Base-by-base conservation (phyloP, 2,113 vertebrate genomes). In the Ramphastos sulfuratus region DNA sequence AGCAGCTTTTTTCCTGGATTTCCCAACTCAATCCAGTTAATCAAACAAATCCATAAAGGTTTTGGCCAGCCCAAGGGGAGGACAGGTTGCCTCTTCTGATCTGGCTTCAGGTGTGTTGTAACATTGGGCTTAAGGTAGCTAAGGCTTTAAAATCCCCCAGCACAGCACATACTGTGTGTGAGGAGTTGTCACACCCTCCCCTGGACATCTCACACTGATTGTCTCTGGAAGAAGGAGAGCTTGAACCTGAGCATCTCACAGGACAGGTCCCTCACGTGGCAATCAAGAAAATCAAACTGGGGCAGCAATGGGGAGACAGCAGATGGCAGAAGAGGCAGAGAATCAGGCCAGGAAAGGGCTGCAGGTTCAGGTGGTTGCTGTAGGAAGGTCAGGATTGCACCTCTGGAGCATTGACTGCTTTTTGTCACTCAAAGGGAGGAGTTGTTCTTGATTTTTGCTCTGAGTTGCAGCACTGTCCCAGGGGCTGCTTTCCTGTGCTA, bases 401-500 rank as follows among this genome's bases (percentile, higher is more conserved):
- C 80, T 70, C 83, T 17, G 5, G 69, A 74, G 76, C 10, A 80
- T 87, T 90, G 71, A 54, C 81, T 64, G 37, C 39, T 66, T 76
- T 56, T 64, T 86, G 10, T 66, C 66, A 20, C 48, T 76, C 28
- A 42, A 15, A 42, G 42, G 42, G 64, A 48, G 82, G 66, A 84
- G 60, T 67, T 71, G 7, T 85, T 78, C 78, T 69, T 76, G 31
- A 31, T 1, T 89, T 95, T 90, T 67, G 52, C 24, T 85, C 50
- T 6, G 67, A 37, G 39, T 72, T 95, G 90, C 75, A 63, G 77
- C 85, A 42, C 46, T 83, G 85, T 33, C 70, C 76, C 39, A 8
- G 94, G 80, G 87, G 80, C 80, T 90, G 46, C 87, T 94, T 87
- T 70, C 74, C 69, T 8, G 31, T 73, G 78, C 71, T 90, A 94